phyloP scores from a whole-genome alignment of 2,113 vertebrate species.

The Ailuropoda melanoleuca region DNA sequence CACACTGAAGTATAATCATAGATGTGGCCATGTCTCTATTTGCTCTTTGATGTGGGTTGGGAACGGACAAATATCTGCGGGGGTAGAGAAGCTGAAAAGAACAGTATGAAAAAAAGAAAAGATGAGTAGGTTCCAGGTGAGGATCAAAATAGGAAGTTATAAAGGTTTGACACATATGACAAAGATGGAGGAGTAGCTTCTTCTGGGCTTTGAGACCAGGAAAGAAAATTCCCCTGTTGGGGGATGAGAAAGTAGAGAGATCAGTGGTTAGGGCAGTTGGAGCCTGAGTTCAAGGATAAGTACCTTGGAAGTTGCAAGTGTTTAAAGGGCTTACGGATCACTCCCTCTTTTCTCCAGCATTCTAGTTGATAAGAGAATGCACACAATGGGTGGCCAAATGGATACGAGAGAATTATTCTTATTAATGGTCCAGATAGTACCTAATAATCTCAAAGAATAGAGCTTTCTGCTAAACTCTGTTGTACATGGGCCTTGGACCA shows the following conservation, averaged over 20 bases:
- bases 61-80: background rate
- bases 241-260: background rate
- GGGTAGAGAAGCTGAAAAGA: background rate
- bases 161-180: background rate
- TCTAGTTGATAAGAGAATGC: background rate
- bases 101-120: background rate
- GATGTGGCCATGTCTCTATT: background rate
- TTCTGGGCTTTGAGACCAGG: background rate
- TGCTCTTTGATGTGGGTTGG: background rate
- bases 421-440: background rate
- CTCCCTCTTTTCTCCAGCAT: background rate
- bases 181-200: background rate
- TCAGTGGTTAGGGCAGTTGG: background rate
- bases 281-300: background rate
- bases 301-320: background rate
- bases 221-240: background rate
- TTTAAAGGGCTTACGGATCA: background rate
- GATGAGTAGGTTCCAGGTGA: background rate
- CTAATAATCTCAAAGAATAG: background rate
- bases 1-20: background rate
- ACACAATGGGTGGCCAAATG: background rate
- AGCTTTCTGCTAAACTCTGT: background rate
- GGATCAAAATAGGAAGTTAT: background rate
- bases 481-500: background rate
- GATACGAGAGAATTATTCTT: background rate